These are phyloP conservation scores for Thelaira solivaga DNA, from an alignment of 2,888 invertebrate genomes.

Conservation along the genomic window DNA sequence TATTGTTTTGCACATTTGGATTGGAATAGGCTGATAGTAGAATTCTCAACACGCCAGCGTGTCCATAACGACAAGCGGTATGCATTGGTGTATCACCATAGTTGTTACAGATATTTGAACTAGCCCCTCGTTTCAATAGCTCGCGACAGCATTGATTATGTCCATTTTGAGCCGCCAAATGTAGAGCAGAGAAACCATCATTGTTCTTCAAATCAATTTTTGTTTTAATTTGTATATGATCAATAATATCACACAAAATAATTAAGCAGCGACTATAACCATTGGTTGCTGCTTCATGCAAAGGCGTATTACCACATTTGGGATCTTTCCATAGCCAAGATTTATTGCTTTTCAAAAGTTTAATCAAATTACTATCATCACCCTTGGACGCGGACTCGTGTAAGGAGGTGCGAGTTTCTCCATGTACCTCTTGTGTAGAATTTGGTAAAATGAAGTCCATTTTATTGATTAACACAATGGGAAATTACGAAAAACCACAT, in stretches of 20 bases:
- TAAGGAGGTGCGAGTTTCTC: constrained; percentile 26
- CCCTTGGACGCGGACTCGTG: constrained; percentile 45
- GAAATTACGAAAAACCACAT: neutral
- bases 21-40: constrained; percentile 92
- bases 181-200: constrained; percentile 95
- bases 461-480: constrained; percentile 16
- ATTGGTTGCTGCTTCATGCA: constrained; percentile 97
- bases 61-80: constrained; percentile 96
- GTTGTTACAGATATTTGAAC: constrained; percentile 93
- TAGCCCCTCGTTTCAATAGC: constrained; percentile 90
- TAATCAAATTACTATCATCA: constrained; percentile 32
- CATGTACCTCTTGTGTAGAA: constrained; percentile 28
- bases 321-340: constrained; percentile 68
- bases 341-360: constrained; percentile 42
- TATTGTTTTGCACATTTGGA: constrained; percentile 94
- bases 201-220: constrained; percentile 79
- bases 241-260: constrained; percentile 78
- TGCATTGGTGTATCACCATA: constrained; percentile 97
- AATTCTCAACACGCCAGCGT: constrained; percentile 96
- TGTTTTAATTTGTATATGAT: constrained; percentile 47
- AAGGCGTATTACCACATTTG: constrained; percentile 92
- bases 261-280: constrained; percentile 91
- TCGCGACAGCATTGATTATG: constrained; percentile 96
- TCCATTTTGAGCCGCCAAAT: constrained; percentile 96
- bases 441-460: constrained; percentile 48